A percentile compares a stretch with the other conserved stretches of the same genome.
These are phyloP conservation scores for Nothobranchius kuhntae DNA, from an alignment of 2,113 vertebrate species.

Conservation along the genomic window DNA sequence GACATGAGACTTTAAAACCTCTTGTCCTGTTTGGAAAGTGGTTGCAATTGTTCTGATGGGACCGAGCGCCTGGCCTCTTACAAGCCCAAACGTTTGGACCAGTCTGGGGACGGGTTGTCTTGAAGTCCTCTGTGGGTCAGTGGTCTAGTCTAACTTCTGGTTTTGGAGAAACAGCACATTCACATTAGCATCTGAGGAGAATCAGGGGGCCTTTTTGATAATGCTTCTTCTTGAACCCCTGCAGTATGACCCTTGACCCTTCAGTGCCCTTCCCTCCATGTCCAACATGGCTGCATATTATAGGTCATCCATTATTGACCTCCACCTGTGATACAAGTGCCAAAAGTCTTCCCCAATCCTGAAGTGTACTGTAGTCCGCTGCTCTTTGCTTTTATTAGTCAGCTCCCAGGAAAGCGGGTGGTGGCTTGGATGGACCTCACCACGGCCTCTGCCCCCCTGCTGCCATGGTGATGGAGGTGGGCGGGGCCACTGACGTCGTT, in stretches of 20 bases:
- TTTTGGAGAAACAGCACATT: too few species aligned
- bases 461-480: background rate
- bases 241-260: conserved; percentile 30
- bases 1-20: background rate
- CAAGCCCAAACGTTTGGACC: background rate
- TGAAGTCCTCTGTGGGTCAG: too few species aligned
- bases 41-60: conserved; percentile 34
- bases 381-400: conserved; percentile 39
- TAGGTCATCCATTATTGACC: conserved; percentile 64
- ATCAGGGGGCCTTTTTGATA: conserved; percentile 34
- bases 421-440: conserved; percentile 37
- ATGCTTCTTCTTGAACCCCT: conserved; percentile 1
- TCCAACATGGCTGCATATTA: conserved; percentile 51
- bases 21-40: conserved; percentile 24
- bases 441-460: conserved; percentile 14
- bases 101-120: background rate
- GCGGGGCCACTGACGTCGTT: conserved; percentile 7
- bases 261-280: conserved; percentile 27
- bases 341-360: conserved; percentile 76
- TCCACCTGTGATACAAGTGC: conserved; percentile 72
- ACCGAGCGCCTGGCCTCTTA: conserved; percentile 8
- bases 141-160: too few species aligned
- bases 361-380: conserved; percentile 68
- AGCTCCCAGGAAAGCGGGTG: conserved; percentile 33
- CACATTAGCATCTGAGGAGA: conserved; percentile 1